A percentile compares a stretch with the other conserved stretches of the same genome.
phyloP scores from a whole-genome alignment of 64 coral and sea anemone species.

The Astreopora myriophthalma region DNA sequence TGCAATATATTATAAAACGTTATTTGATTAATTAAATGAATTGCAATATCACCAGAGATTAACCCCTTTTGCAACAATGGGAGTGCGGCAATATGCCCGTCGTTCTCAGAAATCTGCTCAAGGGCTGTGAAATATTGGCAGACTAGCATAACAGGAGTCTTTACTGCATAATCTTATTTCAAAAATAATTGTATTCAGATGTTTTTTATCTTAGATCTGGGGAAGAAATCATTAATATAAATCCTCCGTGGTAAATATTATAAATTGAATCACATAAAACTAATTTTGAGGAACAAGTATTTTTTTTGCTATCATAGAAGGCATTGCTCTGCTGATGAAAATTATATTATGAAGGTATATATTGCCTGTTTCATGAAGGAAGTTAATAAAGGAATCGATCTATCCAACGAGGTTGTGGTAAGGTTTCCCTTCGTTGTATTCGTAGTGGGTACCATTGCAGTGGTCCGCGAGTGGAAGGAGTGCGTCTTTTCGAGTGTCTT shows the following conservation, averaged over 20 bases:
- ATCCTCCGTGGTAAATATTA: neutral
- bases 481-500: too few species aligned
- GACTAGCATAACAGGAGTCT: neutral
- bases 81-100: neutral
- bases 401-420: too few species aligned
- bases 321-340: neutral
- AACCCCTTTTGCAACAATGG: neutral
- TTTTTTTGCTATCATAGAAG: too few species aligned
- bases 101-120: neutral
- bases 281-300: too few species aligned
- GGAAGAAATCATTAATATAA: neutral
- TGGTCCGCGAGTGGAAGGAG: too few species aligned
- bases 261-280: neutral
- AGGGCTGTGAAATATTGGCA: neutral
- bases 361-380: neutral
- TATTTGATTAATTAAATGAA: too few species aligned
- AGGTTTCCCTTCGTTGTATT: too few species aligned
- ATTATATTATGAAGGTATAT: neutral
- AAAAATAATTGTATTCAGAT: neutral
- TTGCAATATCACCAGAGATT: neutral
- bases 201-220: neutral
- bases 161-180: neutral
- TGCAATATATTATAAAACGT: neutral
- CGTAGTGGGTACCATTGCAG: too few species aligned
- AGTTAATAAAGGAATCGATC: neutral